These are phyloP conservation scores for Augochlora pura DNA, from an alignment of 1,140 invertebrate genomes.

Conservation along the genomic window DNA sequence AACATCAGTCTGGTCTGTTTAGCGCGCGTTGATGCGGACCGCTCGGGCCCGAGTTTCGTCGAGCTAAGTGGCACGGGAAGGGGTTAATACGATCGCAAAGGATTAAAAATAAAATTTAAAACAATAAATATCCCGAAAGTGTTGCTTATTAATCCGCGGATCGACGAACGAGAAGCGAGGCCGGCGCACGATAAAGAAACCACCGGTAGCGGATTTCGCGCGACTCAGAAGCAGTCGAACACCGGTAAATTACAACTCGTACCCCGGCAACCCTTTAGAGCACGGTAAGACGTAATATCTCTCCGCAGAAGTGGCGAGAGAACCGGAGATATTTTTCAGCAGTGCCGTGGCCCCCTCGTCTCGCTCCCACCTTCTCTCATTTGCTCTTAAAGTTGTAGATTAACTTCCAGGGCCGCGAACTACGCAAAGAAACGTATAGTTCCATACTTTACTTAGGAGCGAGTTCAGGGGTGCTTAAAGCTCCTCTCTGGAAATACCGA, in stretches of 20 bases:
- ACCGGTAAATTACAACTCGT: not conserved
- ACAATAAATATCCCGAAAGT: too few relatives aligned
- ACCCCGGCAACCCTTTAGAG: not conserved
- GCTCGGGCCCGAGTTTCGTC: too few relatives aligned
- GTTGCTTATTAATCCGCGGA: conserved; percentile 1
- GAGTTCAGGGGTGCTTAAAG: conserved; percentile 23
- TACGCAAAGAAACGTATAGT: conserved; percentile 33
- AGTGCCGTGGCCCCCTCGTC: not conserved
- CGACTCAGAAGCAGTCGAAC: not conserved
- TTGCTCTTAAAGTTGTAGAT: conserved; percentile 27
- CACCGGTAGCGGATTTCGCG: not conserved
- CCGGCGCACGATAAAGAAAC: not conserved
- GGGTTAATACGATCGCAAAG: too few relatives aligned
- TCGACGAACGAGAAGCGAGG: not conserved
- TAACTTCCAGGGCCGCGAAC: conserved; percentile 29
- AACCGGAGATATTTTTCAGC: conserved; percentile 5
- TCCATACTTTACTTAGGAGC: conserved; percentile 34
- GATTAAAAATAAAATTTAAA: too few relatives aligned
- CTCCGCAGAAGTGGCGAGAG: not conserved
- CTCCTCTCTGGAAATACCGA: conserved; percentile 30
- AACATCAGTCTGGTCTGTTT: too few relatives aligned
- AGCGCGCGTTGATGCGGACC: too few relatives aligned
- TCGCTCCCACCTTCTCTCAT: conserved; percentile 11
- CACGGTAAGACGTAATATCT: conserved; percentile 14
- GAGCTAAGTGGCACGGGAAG: too few relatives aligned